Percentiles rank a stretch among this genome's conserved stretches.
These are phyloP conservation scores for Guaruba guarouba DNA, from an alignment of 2,113 vertebrate genomes.

Conservation along the genomic window DNA sequence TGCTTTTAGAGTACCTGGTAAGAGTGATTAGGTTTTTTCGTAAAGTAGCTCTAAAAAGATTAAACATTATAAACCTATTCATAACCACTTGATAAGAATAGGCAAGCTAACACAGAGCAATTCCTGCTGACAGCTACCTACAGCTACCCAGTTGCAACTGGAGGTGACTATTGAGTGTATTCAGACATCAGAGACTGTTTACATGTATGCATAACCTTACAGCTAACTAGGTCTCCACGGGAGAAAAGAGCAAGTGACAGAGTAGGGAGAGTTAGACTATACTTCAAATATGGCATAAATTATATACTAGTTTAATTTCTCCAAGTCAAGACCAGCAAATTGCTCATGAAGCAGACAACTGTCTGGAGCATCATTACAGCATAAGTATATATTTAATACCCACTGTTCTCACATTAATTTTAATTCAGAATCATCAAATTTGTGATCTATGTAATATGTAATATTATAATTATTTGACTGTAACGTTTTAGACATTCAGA, in stretches of 20 bases:
- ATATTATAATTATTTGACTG: neutral
- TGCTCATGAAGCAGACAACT: neutral
- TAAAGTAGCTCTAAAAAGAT: neutral
- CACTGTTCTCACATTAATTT: neutral
- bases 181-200: neutral
- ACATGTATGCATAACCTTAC: neutral
- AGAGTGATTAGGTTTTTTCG: neutral
- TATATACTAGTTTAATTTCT: neutral
- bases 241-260: neutral
- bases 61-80: neutral
- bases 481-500: neutral
- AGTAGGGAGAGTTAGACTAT: neutral
- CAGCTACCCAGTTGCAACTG: neutral
- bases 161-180: neutral
- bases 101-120: neutral
- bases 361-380: neutral
- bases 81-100: neutral
- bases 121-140: neutral
- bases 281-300: neutral
- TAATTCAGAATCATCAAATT: neutral
- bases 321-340: neutral
- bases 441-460: neutral
- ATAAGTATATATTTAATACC: neutral
- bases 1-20: neutral
- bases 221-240: neutral